These are phyloP conservation scores for Ceuthmochares aereus DNA, from an alignment of 2,113 vertebrate genomes.

Conservation along the genomic window DNA sequence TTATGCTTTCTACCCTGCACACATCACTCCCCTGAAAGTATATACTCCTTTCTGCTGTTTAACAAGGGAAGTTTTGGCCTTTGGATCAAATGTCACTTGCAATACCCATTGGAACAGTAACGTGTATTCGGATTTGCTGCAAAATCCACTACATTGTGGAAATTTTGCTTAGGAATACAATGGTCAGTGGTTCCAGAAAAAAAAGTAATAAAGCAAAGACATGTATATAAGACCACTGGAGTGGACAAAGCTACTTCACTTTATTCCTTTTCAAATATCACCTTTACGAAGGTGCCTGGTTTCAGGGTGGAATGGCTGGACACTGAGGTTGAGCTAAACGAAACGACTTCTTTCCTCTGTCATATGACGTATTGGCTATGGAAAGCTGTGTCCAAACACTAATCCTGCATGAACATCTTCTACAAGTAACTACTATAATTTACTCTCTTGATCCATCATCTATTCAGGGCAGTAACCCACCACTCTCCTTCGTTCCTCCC, in stretches of 20 bases:
- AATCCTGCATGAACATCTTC: background rate
- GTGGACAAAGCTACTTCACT: background rate
- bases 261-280: background rate
- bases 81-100: slow-evolving; percentile 22
- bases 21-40: background rate
- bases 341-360: background rate
- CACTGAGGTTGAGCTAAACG: background rate
- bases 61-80: background rate
- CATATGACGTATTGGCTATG: accelerated
- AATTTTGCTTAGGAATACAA: background rate
- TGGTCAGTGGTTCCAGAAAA: background rate
- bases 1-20: background rate
- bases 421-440: background rate
- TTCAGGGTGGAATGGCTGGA: background rate
- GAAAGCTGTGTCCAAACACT: background rate
- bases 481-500: background rate
- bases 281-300: background rate
- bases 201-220: background rate
- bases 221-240: background rate
- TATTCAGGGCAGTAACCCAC: background rate
- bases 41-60: background rate
- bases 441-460: background rate
- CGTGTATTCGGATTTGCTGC: background rate
- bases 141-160: background rate
- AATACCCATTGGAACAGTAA: background rate